Base-by-base conservation (phyloP, 1,140 invertebrate species). In the Littorina saxatilis region DNA sequence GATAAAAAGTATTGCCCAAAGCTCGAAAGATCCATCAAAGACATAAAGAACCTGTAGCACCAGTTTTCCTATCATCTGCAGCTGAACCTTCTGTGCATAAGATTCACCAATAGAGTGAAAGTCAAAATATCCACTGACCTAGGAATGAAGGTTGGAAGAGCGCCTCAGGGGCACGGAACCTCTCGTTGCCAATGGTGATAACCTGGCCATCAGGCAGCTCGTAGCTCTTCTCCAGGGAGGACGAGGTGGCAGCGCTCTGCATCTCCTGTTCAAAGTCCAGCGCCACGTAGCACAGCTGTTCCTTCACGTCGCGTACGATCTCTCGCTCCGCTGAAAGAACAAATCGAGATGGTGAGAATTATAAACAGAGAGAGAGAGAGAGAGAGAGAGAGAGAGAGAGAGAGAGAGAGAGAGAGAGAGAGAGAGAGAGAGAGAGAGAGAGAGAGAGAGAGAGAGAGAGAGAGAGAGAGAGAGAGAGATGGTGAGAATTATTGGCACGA, bases 221-320 rank as follows among this genome's bases (percentile, higher is more conserved):
- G 63, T 85, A 83, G 37, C 70, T 80, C 78, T 82, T 83, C 84
- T 87, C 86, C 63, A 87, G 29, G 39, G 73, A 58, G 29, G 86
- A 86, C 32, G 89, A 91, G 27, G 88, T 88, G 70, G 97, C 96
- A 83, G 97, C 96, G 82, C 96, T 97, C 88, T 95, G 96, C 97
- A 98, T 98, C 94, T 98, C 97, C 93, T 97, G 96, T 93, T 98
- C 97, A 78, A 90, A 90, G 79, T 89, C 88, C 23, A 89, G 74
- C 39, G 89, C 89, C 37, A 89, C 87, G 83, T 90, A 93, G 87
- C 93, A 93, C 50, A 93, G 83, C 83, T 93, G 93, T 83, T 93
- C 92, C 87, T 93, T 98, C 93, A 98, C 97, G 93, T 98, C 97
- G 87, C 97, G 94, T 29, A 98, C 97, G 89, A 98, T 98, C 95